Evolutionary conservation across 2,888 invertebrate species (phyloP).

Genomic region (Barypeithes pellucidus): DNA sequence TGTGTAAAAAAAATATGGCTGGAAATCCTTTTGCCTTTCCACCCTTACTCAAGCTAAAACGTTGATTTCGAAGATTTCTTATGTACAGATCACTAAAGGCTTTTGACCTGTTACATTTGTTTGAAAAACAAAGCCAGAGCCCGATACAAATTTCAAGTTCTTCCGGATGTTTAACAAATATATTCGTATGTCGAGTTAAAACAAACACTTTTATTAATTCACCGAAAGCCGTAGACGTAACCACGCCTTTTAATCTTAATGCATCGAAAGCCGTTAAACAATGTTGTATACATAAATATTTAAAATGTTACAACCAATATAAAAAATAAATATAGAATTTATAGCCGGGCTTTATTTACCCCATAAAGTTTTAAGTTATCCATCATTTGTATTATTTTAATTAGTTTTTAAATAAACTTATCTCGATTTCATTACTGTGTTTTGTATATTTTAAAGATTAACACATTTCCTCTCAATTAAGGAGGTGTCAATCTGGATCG

Average conservation of each 20-base stretch:
- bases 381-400: constrained; percentile 56
- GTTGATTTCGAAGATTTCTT: no score
- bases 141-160: background rate
- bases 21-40: no score
- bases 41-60: no score
- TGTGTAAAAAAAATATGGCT: no score
- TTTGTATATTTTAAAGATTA: constrained; percentile 56
- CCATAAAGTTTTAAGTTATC: constrained; percentile 53
- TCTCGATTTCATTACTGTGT: constrained; percentile 54
- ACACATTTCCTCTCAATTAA: constrained; percentile 52
- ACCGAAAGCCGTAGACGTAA: constrained; percentile 28
- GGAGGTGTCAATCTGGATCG: constrained; percentile 1
- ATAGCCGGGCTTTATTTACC: constrained; percentile 51
- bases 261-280: constrained; percentile 47
- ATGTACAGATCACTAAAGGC: background rate
- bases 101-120: background rate
- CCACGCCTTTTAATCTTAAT: constrained; percentile 40
- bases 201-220: constrained; percentile 36
- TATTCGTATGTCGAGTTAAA: constrained; percentile 22
- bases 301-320: constrained; percentile 52
- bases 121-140: background rate
- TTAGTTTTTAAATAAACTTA: constrained; percentile 58
- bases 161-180: constrained; percentile 28
- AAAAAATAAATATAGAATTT: constrained; percentile 55
- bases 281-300: constrained; percentile 49